Evolutionary conservation across 2,797 vertebrate genomes (phyloP).

Genomic region (Rhinoraja longicauda): DNA sequence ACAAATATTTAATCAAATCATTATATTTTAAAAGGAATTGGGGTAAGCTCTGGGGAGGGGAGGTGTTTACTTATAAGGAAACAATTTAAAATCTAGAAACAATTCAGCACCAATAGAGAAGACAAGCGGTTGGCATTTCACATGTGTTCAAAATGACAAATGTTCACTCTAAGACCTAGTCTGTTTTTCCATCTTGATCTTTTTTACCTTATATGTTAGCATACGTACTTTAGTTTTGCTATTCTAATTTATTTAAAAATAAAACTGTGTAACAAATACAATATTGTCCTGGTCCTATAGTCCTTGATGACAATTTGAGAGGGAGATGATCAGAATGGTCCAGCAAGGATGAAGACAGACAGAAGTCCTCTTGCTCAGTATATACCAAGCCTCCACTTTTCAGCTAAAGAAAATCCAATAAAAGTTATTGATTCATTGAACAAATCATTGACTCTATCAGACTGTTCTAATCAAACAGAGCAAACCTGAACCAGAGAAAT

Average conservation of each 20-base stretch:
- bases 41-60: neutral
- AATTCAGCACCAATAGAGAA: neutral
- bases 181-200: neutral
- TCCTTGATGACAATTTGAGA: constrained; percentile 13
- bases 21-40: neutral
- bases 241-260: neutral
- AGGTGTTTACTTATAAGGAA: neutral
- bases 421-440: too few relatives aligned
- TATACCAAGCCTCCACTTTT: constrained; percentile 30
- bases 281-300: neutral
- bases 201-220: neutral
- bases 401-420: constrained; percentile 22
- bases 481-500: neutral
- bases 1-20: neutral
- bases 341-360: neutral
- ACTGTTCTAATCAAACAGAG: neutral
- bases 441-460: neutral
- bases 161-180: neutral
- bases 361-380: neutral
- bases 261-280: neutral
- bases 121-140: neutral
- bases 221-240: neutral
- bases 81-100: neutral
- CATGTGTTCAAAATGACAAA: neutral
- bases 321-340: constrained; percentile 13